These are phyloP conservation scores for Cephalotes varians DNA, from an alignment of 2,888 invertebrate genomes.

Conservation along the genomic window DNA sequence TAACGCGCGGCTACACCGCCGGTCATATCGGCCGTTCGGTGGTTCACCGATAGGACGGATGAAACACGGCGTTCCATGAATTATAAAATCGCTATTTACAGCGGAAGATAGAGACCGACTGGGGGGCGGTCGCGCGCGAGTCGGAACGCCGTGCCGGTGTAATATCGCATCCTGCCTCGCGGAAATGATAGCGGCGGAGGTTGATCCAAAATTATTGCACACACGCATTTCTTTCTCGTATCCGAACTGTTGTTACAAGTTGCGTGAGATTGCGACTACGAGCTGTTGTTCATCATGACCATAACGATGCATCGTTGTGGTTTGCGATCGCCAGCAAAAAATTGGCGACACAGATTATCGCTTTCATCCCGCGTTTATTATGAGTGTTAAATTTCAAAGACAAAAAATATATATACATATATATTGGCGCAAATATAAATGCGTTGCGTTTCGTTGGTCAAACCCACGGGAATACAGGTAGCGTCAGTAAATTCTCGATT, in stretches of 20 bases:
- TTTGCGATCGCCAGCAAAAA: neutral
- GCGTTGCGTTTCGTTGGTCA: slow-evolving; percentile 18
- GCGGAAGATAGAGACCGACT: slow-evolving; percentile 62
- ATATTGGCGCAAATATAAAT: slow-evolving; percentile 18
- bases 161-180: slow-evolving; percentile 58
- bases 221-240: slow-evolving; percentile 21
- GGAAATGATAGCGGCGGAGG: slow-evolving; percentile 58
- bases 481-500: slow-evolving; percentile 77
- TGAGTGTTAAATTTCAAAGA: neutral
- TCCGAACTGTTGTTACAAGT: slow-evolving; percentile 20
- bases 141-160: slow-evolving; percentile 39
- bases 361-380: slow-evolving; percentile 23
- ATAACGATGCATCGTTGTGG: slow-evolving; percentile 1
- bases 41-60: slow-evolving; percentile 66
- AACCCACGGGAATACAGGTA: slow-evolving; percentile 59
- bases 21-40: slow-evolving; percentile 67
- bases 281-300: neutral
- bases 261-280: slow-evolving; percentile 9
- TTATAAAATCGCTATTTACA: slow-evolving; percentile 76
- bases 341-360: neutral
- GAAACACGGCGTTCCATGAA: slow-evolving; percentile 72
- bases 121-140: slow-evolving; percentile 12
- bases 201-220: slow-evolving; percentile 59
- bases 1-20: slow-evolving; percentile 50
- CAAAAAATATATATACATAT: too few relatives aligned